A percentile compares a stretch with the other conserved stretches of the same genome.
These are phyloP conservation scores for Lepidothrix coronata DNA, from an alignment of 2,113 vertebrate genomes.

Conservation along the genomic window DNA sequence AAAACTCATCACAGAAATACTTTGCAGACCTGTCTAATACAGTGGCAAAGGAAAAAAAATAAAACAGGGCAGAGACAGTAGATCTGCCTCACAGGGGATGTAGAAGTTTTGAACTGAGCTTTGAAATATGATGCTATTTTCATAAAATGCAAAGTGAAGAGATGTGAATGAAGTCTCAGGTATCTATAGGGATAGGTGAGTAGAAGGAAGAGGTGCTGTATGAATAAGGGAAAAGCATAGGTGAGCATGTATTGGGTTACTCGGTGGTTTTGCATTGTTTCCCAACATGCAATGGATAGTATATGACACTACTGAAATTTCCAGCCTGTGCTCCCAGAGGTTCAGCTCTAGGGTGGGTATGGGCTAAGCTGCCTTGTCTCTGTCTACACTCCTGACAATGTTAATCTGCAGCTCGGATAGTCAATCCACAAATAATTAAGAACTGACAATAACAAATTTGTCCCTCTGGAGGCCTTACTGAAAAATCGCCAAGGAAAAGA, in stretches of 20 bases:
- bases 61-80: not conserved
- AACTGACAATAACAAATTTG: not conserved
- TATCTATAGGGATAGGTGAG: not conserved
- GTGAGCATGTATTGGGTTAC: not conserved
- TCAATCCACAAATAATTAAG: not conserved
- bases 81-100: not conserved
- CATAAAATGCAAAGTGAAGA: constrained; percentile 12
- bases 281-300: not conserved
- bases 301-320: not conserved
- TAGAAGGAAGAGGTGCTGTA: not conserved
- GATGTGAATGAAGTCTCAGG: not conserved
- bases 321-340: not conserved
- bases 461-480: not conserved
- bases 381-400: not conserved
- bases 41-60: not conserved
- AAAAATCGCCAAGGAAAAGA: not conserved
- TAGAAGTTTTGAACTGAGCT: not conserved
- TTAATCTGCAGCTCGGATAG: not conserved
- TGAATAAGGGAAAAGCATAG: not conserved
- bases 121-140: constrained; percentile 20
- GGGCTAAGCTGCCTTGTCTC: not conserved
- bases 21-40: not conserved
- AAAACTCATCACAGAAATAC: not conserved
- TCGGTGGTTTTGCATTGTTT: not conserved
- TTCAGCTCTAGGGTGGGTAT: not conserved